Percentiles rank a stretch among this genome's conserved stretches.
Conservation (phyloP, 2,888 invertebrate species). For the Drosophila cracens region DNA sequence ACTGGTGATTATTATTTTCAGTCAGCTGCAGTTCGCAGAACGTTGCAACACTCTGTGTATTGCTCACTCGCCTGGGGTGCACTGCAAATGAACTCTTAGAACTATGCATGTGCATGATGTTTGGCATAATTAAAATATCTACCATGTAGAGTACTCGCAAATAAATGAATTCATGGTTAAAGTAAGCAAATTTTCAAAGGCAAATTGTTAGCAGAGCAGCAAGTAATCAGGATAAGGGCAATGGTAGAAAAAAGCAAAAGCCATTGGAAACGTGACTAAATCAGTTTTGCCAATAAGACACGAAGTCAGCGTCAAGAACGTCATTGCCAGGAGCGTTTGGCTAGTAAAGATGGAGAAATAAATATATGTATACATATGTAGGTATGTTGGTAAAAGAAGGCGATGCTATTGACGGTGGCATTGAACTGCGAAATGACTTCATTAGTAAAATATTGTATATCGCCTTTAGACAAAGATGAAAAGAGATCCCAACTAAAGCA, state of each 20-base stretch:
- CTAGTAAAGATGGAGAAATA: slow-evolving; percentile 71
- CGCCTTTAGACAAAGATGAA: slow-evolving; percentile 26
- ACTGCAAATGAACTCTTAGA: slow-evolving; percentile 3
- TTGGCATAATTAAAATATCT: slow-evolving; percentile 60
- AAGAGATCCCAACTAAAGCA: slow-evolving; percentile 10
- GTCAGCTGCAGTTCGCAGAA: slow-evolving; percentile 15
- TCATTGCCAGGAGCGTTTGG: slow-evolving; percentile 43
- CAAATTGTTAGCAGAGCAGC: slow-evolving; percentile 53
- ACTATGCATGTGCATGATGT: slow-evolving; percentile 39
- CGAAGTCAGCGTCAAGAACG: slow-evolving; percentile 44
- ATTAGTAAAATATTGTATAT: slow-evolving; percentile 76
- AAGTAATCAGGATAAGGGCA: slow-evolving; percentile 62
- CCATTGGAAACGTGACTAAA: slow-evolving; percentile 76
- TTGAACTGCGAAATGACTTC: slow-evolving; percentile 81
- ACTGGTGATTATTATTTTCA: slow-evolving; percentile 34
- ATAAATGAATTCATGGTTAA: slow-evolving; percentile 25
- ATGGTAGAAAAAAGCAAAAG: slow-evolving; percentile 14
- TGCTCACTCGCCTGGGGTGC: slow-evolving; percentile 50
- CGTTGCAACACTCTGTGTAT: slow-evolving; percentile 26
- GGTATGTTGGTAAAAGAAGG: slow-evolving; percentile 12
- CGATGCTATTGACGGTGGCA: slow-evolving; percentile 43
- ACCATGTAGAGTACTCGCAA: slow-evolving; percentile 7
- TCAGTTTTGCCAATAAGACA: slow-evolving; percentile 78
- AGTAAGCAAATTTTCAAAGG: slow-evolving; percentile 49
- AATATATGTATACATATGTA: slow-evolving; percentile 28